phyloP scores from a whole-genome alignment of 2,888 invertebrate species.

The Andrena bucephala region DNA sequence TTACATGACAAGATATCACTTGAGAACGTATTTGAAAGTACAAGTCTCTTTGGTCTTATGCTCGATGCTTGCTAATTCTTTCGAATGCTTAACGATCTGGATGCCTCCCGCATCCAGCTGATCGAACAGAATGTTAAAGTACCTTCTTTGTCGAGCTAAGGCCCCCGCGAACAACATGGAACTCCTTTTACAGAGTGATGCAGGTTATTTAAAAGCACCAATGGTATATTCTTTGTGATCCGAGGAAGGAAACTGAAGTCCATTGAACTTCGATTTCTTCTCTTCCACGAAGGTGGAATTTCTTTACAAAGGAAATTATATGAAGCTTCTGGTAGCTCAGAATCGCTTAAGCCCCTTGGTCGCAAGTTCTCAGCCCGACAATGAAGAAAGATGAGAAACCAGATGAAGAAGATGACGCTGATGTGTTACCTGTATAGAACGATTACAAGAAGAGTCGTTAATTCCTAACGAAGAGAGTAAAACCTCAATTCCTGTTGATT shows the following conservation, averaged over 20 bases:
- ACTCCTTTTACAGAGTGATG: neutral
- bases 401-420: neutral
- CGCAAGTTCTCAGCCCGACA: slow-evolving; percentile 7
- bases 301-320: no score
- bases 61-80: neutral
- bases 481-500: slow-evolving; percentile 54
- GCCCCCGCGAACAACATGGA: neutral
- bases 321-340: no score
- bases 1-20: slow-evolving; percentile 2
- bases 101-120: neutral
- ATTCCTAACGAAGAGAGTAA: slow-evolving; percentile 29
- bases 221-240: neutral
- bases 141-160: neutral
- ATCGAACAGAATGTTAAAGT: neutral
- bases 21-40: slow-evolving; percentile 4
- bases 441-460: slow-evolving; percentile 9
- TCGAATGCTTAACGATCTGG: neutral
- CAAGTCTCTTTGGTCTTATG: neutral
- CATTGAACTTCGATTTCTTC: neutral
- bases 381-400: neutral
- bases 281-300: neutral
- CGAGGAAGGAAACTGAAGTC: neutral
- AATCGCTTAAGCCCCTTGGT: neutral
- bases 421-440: slow-evolving; percentile 11
- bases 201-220: neutral